phyloP scores from a whole-genome alignment of 1,140 invertebrate genomes.

The Lepidurus apus region DNA sequence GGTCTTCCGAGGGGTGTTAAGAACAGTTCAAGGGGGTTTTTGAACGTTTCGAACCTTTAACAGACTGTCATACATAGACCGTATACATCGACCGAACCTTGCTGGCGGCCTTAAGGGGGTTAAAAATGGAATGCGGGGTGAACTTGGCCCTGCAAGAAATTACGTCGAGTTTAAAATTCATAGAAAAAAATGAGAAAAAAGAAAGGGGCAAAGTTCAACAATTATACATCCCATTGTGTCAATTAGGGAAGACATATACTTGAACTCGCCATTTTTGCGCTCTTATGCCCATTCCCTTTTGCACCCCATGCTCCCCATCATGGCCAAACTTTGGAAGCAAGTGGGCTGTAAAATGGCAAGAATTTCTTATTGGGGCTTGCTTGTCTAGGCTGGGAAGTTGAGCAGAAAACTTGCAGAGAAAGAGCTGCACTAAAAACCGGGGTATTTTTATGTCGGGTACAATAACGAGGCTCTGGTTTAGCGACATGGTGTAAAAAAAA shows the following conservation, averaged over 20 bases:
- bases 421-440: neutral
- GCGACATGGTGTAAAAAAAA: conserved; percentile 4
- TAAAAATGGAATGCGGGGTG: neutral
- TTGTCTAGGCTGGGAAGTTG: neutral
- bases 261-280: neutral
- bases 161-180: neutral
- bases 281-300: neutral
- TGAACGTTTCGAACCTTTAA: neutral
- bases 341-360: neutral
- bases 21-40: neutral
- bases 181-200: neutral
- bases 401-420: neutral
- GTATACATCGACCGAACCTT: neutral
- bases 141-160: neutral
- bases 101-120: neutral
- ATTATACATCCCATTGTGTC: conserved; percentile 12
- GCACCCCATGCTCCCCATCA: neutral
- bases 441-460: neutral
- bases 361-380: neutral
- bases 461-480: conserved; percentile 14
- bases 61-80: neutral
- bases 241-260: conserved; percentile 11
- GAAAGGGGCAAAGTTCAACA: neutral
- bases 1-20: neutral
- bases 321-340: neutral